Evolutionary conservation across 2,888 invertebrate species (phyloP), one percentile per base, ranked within the genome.

Genomic region (Erpobdella octoculata): DNA sequence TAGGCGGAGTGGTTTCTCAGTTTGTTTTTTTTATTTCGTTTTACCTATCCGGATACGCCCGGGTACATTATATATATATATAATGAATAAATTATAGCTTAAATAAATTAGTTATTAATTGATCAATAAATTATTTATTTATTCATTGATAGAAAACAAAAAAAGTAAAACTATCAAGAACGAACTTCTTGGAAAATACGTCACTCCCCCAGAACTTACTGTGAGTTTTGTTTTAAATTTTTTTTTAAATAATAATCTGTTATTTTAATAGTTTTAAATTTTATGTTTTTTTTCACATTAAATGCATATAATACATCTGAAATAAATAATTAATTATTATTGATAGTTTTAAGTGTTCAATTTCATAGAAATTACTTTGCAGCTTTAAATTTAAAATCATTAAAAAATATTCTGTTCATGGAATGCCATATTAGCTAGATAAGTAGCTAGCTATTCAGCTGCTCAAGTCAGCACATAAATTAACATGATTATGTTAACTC

Each of bases 121-220:
- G 53, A 53, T 53, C 28, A 1, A 9, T 53, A 25, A 53, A 12
- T 53, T 53, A 18, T 12, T 41, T 41, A 18, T 41, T 41, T 12
- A 41, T 41, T 59, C 9, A 25, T 15, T 9, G 21, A 59, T n/a
- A 62, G 62, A 62, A 21, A 62, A 35, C 33, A 33, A 35, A 31
- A 62, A 62, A 28, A n/a, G 6, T 41, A 48, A 28, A 33, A 31
- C 53, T 35, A n/a, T 35, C 4, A 71, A 33, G 78, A 75, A 69
- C 21, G 78, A 79, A 9, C 79, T 79, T 74, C 76, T 80, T 73
- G 91, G 91, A 71, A 89, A 90, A 80, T 93, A 90, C 80, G 89
- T 90, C 28, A 93, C 91, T 73, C 85, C 85, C 4, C 74, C 76
- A 12, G 83, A 82, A 31, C 77, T 85, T 2, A 79, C 78, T 66